Conservation (phyloP, 2,797 vertebrate species). For the Thunnus albacares region DNA sequence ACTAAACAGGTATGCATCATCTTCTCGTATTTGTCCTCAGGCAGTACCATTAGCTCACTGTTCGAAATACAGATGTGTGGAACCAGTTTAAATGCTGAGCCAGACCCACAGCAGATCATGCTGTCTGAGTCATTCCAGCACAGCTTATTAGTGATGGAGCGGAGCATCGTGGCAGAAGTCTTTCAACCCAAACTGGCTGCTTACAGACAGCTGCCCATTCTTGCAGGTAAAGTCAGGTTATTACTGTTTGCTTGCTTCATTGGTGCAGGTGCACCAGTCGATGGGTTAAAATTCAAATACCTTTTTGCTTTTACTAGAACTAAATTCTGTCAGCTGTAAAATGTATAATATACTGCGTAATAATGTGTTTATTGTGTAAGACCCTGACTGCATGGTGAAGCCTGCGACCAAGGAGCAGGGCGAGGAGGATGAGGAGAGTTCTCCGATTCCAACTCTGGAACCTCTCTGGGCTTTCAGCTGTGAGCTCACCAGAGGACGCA, state of each 20-base stretch:
- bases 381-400: slow-evolving; percentile 47
- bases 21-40: slow-evolving; percentile 66
- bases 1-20: not conserved
- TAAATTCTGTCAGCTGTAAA: not conserved
- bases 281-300: not conserved
- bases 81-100: slow-evolving; percentile 59
- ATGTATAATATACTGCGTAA: not conserved
- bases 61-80: slow-evolving; percentile 50
- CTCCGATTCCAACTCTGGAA: slow-evolving; percentile 82
- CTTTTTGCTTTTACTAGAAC: no score
- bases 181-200: slow-evolving; percentile 90
- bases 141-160: slow-evolving; percentile 89
- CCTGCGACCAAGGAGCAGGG: slow-evolving; percentile 40
- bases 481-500: slow-evolving; percentile 84
- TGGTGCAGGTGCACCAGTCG: not conserved
- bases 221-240: slow-evolving; percentile 64
- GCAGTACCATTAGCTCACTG: slow-evolving; percentile 74
- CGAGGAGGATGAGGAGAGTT: slow-evolving; percentile 30
- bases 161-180: slow-evolving; percentile 87
- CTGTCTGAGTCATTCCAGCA: slow-evolving; percentile 86
- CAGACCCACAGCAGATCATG: slow-evolving; percentile 78
- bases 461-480: slow-evolving; percentile 89
- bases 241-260: not conserved
- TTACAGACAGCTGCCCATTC: slow-evolving; percentile 87
- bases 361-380: slow-evolving; percentile 59